These are phyloP conservation scores for Adineta ricciae DNA, from an alignment of 2,888 invertebrate genomes.

Conservation along the genomic window DNA sequence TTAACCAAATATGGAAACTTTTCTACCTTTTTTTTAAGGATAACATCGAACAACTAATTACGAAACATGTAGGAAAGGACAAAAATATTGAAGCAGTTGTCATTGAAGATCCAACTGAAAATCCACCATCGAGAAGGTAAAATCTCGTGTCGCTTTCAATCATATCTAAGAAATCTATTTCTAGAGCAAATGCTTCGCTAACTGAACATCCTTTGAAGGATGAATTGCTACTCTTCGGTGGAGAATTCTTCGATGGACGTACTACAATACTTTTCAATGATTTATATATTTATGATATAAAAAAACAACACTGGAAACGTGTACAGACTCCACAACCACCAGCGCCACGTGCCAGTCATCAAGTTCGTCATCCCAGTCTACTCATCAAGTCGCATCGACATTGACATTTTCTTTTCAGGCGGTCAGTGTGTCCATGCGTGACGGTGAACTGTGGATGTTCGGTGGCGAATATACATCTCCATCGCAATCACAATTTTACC, in stretches of 20 bases:
- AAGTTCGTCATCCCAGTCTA: slow-evolving; percentile 49
- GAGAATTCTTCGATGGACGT: slow-evolving; percentile 78
- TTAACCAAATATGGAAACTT: neutral
- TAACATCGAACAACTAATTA: slow-evolving; percentile 69
- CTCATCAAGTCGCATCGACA: neutral
- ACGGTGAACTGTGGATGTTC: slow-evolving; percentile 68
- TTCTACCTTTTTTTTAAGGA: slow-evolving; percentile 59
- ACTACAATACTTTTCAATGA: slow-evolving; percentile 74
- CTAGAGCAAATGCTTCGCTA: slow-evolving; percentile 67
- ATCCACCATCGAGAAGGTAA: slow-evolving; percentile 46
- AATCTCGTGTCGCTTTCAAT: too few relatives aligned
- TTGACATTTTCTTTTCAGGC: slow-evolving; percentile 51
- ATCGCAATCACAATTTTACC: slow-evolving; percentile 78
- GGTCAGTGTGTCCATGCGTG: slow-evolving; percentile 63
- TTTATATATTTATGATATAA: slow-evolving; percentile 68
- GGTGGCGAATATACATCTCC: slow-evolving; percentile 86
- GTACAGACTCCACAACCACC: slow-evolving; percentile 73
- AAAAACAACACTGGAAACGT: slow-evolving; percentile 67
- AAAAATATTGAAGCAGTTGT: slow-evolving; percentile 59
- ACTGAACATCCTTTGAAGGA: slow-evolving; percentile 74
- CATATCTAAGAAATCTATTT: too few relatives aligned
- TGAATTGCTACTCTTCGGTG: slow-evolving; percentile 77
- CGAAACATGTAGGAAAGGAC: slow-evolving; percentile 68
- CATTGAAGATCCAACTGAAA: slow-evolving; percentile 40
- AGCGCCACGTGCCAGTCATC: slow-evolving; percentile 77